Conservation (phyloP, 1,140 invertebrate genomes). For the Drosophila elegans region DNA sequence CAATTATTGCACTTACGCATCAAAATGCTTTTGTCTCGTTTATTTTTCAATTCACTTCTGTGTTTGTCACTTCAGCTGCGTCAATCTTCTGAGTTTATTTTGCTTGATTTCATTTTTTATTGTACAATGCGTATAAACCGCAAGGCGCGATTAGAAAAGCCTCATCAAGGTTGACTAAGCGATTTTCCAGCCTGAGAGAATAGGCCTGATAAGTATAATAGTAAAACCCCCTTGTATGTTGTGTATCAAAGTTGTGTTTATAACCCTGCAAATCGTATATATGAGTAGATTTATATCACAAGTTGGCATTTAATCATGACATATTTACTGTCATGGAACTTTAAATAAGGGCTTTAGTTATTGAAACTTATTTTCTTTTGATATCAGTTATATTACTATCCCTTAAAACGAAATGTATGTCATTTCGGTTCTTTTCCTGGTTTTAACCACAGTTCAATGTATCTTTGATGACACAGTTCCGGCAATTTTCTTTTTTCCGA, state of each 20-base stretch:
- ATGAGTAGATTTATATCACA: no score
- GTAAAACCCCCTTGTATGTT: background rate
- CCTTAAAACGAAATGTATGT: background rate
- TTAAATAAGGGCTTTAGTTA: no score
- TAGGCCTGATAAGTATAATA: constrained; percentile 14
- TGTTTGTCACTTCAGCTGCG: background rate
- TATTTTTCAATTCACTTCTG: background rate
- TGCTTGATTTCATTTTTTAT: constrained; percentile 10
- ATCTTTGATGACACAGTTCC: constrained; percentile 37
- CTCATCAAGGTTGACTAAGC: constrained; percentile 20
- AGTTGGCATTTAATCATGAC: no score
- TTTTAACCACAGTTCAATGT: constrained; percentile 31
- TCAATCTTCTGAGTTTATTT: background rate
- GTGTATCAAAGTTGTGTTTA: background rate
- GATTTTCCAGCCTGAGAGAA: background rate
- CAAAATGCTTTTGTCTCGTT: background rate
- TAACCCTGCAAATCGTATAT: no score
- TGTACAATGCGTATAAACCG: background rate
- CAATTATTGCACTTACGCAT: background rate
- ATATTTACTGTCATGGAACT: no score
- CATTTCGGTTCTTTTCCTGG: background rate
- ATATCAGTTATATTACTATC: background rate
- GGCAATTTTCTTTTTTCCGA: constrained; percentile 55
- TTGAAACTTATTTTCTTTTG: no score
- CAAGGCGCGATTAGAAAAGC: constrained; percentile 16